Evolutionary conservation across 2,888 invertebrate genomes (phyloP).

Genomic region (Chymomyza amoena): DNA sequence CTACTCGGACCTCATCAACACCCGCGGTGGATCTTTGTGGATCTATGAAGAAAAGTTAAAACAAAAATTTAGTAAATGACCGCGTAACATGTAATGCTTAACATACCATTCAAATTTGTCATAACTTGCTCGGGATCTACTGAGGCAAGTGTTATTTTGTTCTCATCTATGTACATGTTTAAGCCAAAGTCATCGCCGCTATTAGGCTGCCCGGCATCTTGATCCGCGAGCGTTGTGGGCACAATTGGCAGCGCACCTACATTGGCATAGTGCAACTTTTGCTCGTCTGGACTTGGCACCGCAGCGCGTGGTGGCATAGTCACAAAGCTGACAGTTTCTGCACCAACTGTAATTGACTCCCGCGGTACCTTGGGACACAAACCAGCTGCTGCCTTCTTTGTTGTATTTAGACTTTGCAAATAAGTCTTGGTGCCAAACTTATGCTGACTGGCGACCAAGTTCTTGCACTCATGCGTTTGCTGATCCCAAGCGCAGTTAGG

Average conservation of each 20-base stretch:
- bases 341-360: slow-evolving; percentile 33
- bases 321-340: slow-evolving; percentile 60
- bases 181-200: slow-evolving; percentile 66
- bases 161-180: slow-evolving; percentile 68
- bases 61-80: background rate
- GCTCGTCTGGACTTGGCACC: slow-evolving; percentile 38
- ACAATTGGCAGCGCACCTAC: slow-evolving; percentile 36
- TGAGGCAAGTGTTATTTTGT: slow-evolving; percentile 74
- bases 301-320: slow-evolving; percentile 63
- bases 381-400: slow-evolving; percentile 69
- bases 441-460: slow-evolving; percentile 63
- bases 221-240: slow-evolving; percentile 26
- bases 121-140: slow-evolving; percentile 74
- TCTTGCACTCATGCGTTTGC: slow-evolving; percentile 81
- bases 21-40: slow-evolving; percentile 66
- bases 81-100: background rate
- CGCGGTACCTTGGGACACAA: slow-evolving; percentile 70
- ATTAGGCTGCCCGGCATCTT: slow-evolving; percentile 46
- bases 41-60: slow-evolving; percentile 50
- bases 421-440: slow-evolving; percentile 75
- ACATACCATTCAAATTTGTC: slow-evolving; percentile 70
- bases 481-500: slow-evolving; percentile 99
- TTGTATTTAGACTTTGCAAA: slow-evolving; percentile 75
- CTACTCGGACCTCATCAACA: slow-evolving; percentile 56
- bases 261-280: slow-evolving; percentile 65